Percentiles rank a stretch among this genome's conserved stretches.
phyloP scores from a whole-genome alignment of 2,797 vertebrate genomes.

The Megalops cyprinoides region DNA sequence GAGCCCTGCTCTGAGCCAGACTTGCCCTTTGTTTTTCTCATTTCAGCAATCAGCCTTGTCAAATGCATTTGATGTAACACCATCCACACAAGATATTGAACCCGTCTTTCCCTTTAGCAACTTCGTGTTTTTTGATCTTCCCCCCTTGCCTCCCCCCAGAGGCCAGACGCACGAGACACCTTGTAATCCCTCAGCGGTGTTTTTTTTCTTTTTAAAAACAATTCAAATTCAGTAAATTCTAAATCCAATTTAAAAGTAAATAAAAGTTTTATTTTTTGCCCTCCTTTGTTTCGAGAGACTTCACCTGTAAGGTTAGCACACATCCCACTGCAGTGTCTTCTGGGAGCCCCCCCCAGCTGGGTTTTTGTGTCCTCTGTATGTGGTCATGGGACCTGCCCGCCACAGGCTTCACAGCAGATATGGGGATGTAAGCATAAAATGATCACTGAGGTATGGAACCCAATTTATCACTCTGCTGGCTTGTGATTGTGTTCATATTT shows the following conservation, averaged over 20 bases:
- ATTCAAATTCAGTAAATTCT: slow-evolving; percentile 24
- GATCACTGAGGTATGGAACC: slow-evolving; percentile 47
- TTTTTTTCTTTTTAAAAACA: background rate
- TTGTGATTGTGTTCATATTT: slow-evolving; percentile 41
- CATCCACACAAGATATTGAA: slow-evolving; percentile 17
- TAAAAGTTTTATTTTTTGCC: background rate
- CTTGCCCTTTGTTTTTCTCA: slow-evolving; percentile 6
- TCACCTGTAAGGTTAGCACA: background rate
- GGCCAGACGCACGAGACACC: background rate
- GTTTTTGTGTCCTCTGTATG: slow-evolving; percentile 12
- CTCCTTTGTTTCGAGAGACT: background rate
- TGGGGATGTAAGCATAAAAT: slow-evolving; percentile 39
- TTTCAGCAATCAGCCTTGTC: slow-evolving; percentile 24
- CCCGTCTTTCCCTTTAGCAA: slow-evolving; percentile 20
- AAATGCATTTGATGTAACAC: slow-evolving; percentile 21
- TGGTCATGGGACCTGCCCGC: slow-evolving; percentile 49
- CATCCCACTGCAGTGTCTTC: background rate
- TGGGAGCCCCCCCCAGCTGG: background rate
- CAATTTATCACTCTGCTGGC: slow-evolving; percentile 52
- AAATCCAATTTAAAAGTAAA: slow-evolving; percentile 28
- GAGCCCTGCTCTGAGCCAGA: background rate
- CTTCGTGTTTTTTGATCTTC: background rate
- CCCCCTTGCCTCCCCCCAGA: background rate
- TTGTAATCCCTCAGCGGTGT: too few species aligned
- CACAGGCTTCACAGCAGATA: slow-evolving; percentile 48